A percentile compares a stretch with the other conserved stretches of the same genome.
These are phyloP conservation scores for Sebastes matsubarae DNA, from an alignment of 2,797 vertebrate genomes.

Conservation along the genomic window DNA sequence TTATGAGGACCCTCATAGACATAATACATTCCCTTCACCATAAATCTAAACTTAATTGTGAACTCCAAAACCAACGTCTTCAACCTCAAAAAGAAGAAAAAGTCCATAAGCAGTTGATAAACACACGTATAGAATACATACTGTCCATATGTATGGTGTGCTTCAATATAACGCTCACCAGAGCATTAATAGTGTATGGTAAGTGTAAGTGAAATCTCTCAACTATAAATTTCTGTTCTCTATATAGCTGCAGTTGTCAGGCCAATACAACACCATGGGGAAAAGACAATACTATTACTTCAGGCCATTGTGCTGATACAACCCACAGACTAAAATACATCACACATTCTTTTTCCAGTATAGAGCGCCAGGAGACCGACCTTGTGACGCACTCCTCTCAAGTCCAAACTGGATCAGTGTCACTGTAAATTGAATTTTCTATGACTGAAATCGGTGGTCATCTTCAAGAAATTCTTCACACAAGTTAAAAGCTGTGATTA, in stretches of 20 bases:
- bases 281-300: slow-evolving; percentile 48
- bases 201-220: slow-evolving; percentile 28
- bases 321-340: slow-evolving; percentile 40
- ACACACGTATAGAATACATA: background rate
- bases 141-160: background rate
- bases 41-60: too few relatives aligned
- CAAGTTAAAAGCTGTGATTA: slow-evolving; percentile 17
- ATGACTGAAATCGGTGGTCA: slow-evolving; percentile 17
- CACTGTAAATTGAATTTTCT: slow-evolving; percentile 37
- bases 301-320: slow-evolving; percentile 37
- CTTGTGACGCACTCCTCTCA: slow-evolving; percentile 37
- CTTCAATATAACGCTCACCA: slow-evolving; percentile 14
- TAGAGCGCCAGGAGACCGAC: slow-evolving; percentile 18
- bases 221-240: slow-evolving; percentile 25
- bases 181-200: slow-evolving; percentile 9
- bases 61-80: background rate
- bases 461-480: slow-evolving; percentile 16
- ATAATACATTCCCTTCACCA: background rate
- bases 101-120: background rate
- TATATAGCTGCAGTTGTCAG: slow-evolving; percentile 36
- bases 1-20: background rate
- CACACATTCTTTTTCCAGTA: background rate
- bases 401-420: slow-evolving; percentile 44
- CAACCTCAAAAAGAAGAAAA: background rate
- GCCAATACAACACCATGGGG: slow-evolving; percentile 37